A percentile compares a stretch with the other conserved stretches of the same genome.
These are phyloP conservation scores for Drosophila mayaguana DNA, from an alignment of 2,888 invertebrate genomes.

Conservation along the genomic window DNA sequence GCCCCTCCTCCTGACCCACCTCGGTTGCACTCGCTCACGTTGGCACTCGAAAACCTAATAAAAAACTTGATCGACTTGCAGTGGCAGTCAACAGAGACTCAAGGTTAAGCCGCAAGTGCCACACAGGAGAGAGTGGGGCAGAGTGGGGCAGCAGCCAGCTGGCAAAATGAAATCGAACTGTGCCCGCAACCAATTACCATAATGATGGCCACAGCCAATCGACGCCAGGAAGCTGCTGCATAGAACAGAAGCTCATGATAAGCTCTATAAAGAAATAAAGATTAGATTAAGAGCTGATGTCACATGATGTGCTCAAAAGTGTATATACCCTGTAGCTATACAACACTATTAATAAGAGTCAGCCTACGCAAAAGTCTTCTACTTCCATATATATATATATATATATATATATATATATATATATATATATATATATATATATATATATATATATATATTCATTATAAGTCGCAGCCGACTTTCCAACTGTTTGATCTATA, in stretches of 20 bases:
- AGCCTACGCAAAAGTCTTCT: background rate
- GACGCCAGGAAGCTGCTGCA: background rate
- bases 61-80: slow-evolving; percentile 70
- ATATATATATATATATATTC: background rate
- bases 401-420: background rate
- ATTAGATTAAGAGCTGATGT: background rate
- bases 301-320: background rate
- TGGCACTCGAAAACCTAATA: slow-evolving; percentile 52
- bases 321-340: background rate
- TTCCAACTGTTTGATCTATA: background rate
- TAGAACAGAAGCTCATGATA: background rate
- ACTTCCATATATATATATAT: background rate
- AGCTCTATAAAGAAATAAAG: background rate
- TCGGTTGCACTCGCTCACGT: background rate
- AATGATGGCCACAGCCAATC: background rate
- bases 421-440: background rate
- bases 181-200: slow-evolving; percentile 2
- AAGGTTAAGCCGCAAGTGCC: slow-evolving; percentile 39
- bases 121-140: background rate
- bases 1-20: background rate
- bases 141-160: slow-evolving; percentile 4
- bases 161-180: slow-evolving; percentile 8
- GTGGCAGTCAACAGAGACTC: slow-evolving; percentile 42
- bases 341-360: background rate
- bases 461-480: background rate